Evolutionary conservation across 2,113 vertebrate species (phyloP).

Genomic region (Arizona elegans): DNA sequence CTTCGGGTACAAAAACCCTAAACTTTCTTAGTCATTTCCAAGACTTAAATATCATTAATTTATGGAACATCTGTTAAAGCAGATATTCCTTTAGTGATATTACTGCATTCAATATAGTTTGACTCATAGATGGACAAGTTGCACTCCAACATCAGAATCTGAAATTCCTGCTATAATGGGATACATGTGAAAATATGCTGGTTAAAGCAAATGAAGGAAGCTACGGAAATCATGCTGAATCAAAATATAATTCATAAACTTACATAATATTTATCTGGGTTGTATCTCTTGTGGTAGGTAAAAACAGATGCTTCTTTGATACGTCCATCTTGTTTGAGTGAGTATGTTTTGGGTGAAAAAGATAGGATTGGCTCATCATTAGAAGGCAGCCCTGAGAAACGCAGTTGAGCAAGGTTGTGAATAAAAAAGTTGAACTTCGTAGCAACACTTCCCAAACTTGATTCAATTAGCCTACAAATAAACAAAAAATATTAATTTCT

Average conservation of each 20-base stretch:
- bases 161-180: not conserved
- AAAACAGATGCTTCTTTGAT: constrained; percentile 89
- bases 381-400: constrained; percentile 92
- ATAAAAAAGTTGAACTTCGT: constrained; percentile 99
- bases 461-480: constrained; percentile 86
- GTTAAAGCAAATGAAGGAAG: not conserved
- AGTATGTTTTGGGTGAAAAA: constrained; percentile 92
- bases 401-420: constrained; percentile 94
- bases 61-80: not conserved
- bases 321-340: constrained; percentile 89
- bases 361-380: constrained; percentile 95
- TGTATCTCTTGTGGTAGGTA: constrained; percentile 98
- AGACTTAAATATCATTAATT: not conserved
- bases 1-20: not conserved
- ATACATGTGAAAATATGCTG: not conserved
- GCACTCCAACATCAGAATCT: not conserved
- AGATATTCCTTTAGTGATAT: not conserved
- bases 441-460: constrained; percentile 94
- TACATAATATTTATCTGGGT: constrained; percentile 98
- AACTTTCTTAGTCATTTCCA: not conserved
- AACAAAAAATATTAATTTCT: not conserved
- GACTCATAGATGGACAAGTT: not conserved
- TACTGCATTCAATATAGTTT: not conserved
- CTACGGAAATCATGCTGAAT: not conserved
- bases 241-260: constrained; percentile 57